A percentile compares a stretch with the other conserved stretches of the same genome.
Conservation (phyloP, 2,888 invertebrate species). For the Prosopocoilus inquinatus region DNA sequence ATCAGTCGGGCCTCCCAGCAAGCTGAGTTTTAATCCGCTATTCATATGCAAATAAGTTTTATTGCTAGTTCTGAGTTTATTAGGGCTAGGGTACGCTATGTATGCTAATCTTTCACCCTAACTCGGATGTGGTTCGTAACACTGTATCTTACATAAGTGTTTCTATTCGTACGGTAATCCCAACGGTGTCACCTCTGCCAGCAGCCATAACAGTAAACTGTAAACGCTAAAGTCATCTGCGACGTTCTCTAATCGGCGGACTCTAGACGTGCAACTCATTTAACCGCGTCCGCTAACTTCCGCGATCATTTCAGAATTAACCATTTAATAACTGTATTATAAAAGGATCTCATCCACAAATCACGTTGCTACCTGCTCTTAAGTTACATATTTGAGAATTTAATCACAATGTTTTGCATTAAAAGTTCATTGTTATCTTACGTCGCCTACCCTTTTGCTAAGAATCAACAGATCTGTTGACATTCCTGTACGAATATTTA, state of each 20-base stretch:
- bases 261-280: not conserved
- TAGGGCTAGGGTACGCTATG: conserved; percentile 37
- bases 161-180: conserved; percentile 12
- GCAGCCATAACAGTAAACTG: conserved; percentile 9
- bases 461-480: too few relatives aligned
- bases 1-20: conserved; percentile 35
- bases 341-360: too few relatives aligned
- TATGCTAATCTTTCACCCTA: conserved; percentile 41
- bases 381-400: too few relatives aligned
- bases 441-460: too few relatives aligned
- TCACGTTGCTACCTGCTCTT: too few relatives aligned
- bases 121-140: conserved; percentile 25
- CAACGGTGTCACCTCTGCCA: conserved; percentile 14
- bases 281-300: too few relatives aligned
- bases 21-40: conserved; percentile 48
- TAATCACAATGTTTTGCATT: too few relatives aligned
- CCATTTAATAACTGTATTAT: too few relatives aligned
- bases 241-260: not conserved
- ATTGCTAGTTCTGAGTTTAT: conserved; percentile 50
- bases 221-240: conserved; percentile 1
- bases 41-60: conserved; percentile 51
- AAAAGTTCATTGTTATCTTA: too few relatives aligned
- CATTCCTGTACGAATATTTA: too few relatives aligned
- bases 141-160: conserved; percentile 26
- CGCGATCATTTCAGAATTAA: too few relatives aligned